Evolutionary conservation across 2,888 invertebrate genomes (phyloP), one percentile per base, ranked within the genome.

Genomic region (Chaetogeoica ovagalla): DNA sequence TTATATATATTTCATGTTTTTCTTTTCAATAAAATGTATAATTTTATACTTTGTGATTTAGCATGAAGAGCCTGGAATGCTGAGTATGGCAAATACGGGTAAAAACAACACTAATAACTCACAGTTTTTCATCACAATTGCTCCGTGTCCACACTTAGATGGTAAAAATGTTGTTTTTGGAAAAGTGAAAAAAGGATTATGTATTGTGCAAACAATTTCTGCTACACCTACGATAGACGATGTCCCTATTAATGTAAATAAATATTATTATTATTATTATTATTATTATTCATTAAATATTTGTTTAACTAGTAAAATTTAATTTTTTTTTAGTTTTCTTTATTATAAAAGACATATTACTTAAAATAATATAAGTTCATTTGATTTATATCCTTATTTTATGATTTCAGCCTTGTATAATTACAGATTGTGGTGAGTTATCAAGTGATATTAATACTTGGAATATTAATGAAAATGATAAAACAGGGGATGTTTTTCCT

Each of bases 81-180:
- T 94, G 0, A 93, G 93, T 84, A 93, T 93, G 93, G 91, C 92
- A 84, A 98, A 92, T 87, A 91, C 89, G 86, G 96, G 91, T 74
- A 86, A 86, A 83, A 90, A 90, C 19, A 89, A 98, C 86, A 93
- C 95, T 13, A 98, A 97, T 86, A 94, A 93, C 83, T 97, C 97
- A 0, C 98, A 98, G 87, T 98, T 98, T 88, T 95, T 97, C 85
- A 93, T 98, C 82, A 93, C 94, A 0, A 90, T 91, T 0, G 91
- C 90, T 1, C 89, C 91, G 2, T 93, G 94, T 84, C 87, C 89
- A 0, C 95, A 95, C 85, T 87, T 96, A 68, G 92, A 96, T 86
- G 91, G 90, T 8, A 91, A 89, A 21, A 94, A 96, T 86, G 94
- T 95, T 3, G 94, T 91, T 39, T 93, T 94, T 85, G 96, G 95